A percentile compares a stretch with the other conserved stretches of the same genome.
These are phyloP conservation scores for Aulostomus chinensis DNA, from an alignment of 2,797 vertebrate species.

Conservation along the genomic window DNA sequence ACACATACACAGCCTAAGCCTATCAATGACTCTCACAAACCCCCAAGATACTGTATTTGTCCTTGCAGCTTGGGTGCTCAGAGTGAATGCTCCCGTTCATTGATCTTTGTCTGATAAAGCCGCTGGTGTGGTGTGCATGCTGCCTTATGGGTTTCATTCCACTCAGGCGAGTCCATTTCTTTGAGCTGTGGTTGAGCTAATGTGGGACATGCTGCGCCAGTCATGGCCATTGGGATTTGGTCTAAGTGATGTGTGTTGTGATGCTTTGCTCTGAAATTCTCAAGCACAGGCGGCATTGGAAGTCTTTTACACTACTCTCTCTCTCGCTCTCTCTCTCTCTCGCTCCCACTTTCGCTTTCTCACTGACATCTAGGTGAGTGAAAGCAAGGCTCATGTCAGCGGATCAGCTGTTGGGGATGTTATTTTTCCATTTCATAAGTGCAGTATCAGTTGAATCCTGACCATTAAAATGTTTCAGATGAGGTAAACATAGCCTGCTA, in stretches of 20 bases:
- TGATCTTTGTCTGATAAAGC: conserved; percentile 84
- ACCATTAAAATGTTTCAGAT: too few species aligned
- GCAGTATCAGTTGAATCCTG: too few species aligned
- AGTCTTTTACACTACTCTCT: conserved; percentile 69
- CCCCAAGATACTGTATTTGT: conserved; percentile 82
- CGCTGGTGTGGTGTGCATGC: conserved; percentile 75
- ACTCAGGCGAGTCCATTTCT: conserved; percentile 83
- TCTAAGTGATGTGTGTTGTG: conserved; percentile 79
- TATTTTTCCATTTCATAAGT: too few species aligned
- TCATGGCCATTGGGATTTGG: conserved; percentile 83
- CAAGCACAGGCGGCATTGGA: conserved; percentile 55
- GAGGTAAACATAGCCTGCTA: too few species aligned
- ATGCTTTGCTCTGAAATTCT: conserved; percentile 77
- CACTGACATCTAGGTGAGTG: conserved; percentile 16
- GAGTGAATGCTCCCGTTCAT: conserved; percentile 80
- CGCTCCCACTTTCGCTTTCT: too few species aligned
- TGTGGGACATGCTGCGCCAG: conserved; percentile 80
- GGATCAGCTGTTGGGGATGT: too few species aligned
- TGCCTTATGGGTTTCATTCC: conserved; percentile 82
- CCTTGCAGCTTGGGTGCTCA: conserved; percentile 74
- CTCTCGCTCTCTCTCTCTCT: conserved; percentile 37
- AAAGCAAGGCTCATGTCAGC: conserved; percentile 16
- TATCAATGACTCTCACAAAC: conserved; percentile 78
- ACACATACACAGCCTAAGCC: conserved; percentile 77
- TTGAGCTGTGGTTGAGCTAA: conserved; percentile 83